Evolutionary conservation across 2,888 invertebrate species (phyloP).

Genomic region (Drosophila infuscata): DNA sequence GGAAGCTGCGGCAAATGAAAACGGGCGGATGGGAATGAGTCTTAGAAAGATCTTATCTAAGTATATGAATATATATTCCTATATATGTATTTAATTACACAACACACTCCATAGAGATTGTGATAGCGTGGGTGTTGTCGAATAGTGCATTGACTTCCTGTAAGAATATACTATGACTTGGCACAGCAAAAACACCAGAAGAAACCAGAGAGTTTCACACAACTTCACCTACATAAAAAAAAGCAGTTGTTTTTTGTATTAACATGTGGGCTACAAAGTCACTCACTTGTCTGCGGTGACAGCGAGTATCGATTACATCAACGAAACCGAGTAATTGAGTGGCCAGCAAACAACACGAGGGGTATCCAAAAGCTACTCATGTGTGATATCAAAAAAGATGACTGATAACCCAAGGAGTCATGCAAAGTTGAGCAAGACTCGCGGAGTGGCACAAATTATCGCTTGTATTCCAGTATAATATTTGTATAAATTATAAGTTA

Average conservation of each 20-base stretch:
- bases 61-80: not conserved
- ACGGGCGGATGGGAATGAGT: constrained; percentile 18
- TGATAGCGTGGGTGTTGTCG: not conserved
- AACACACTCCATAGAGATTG: constrained; percentile 15
- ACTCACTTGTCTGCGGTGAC: constrained; percentile 37
- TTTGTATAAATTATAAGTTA: not conserved
- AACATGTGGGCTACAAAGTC: constrained; percentile 55
- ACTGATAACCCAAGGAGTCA: constrained; percentile 26
- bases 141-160: constrained; percentile 70
- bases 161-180: constrained; percentile 27
- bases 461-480: not conserved
- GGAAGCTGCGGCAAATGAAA: constrained; percentile 41
- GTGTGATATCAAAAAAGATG: constrained; percentile 40
- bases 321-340: constrained; percentile 44
- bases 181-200: constrained; percentile 10
- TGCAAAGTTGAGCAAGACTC: constrained; percentile 4
- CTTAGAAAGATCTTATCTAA: constrained; percentile 24
- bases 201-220: constrained; percentile 30
- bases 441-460: constrained; percentile 2
- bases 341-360: constrained; percentile 4
- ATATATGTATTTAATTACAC: constrained; percentile 64
- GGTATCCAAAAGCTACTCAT: constrained; percentile 28
- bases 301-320: constrained; percentile 66
- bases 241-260: constrained; percentile 13
- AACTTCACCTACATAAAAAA: constrained; percentile 67